Conservation (phyloP, 2,113 vertebrate species). For the Naja naja region DNA sequence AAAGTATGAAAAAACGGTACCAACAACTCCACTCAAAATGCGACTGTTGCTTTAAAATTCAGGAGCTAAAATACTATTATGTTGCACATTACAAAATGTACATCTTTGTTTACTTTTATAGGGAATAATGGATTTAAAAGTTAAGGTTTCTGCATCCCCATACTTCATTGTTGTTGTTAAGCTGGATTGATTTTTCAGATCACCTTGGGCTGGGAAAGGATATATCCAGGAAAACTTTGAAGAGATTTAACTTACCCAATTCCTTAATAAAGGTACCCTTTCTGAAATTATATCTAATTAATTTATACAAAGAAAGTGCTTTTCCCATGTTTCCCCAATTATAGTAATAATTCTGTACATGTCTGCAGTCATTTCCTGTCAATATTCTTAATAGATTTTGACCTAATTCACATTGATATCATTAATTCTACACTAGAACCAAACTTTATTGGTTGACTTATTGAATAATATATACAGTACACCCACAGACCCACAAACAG, state of each 20-base stretch:
- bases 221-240: not conserved
- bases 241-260: not conserved
- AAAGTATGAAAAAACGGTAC: not conserved
- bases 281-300: not conserved
- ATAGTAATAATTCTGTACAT: not conserved
- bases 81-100: not conserved
- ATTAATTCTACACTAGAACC: not conserved
- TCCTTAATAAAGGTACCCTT: not conserved
- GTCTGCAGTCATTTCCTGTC: not conserved
- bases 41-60: not conserved
- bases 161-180: not conserved
- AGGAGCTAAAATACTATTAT: not conserved
- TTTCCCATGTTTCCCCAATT: not conserved
- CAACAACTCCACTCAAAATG: not conserved
- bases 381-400: not conserved
- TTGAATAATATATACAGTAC: not conserved
- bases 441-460: not conserved
- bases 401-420: not conserved
- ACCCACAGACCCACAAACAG: not conserved
- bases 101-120: not conserved
- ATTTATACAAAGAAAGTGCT: not conserved
- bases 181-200: not conserved
- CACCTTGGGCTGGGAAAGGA: not conserved
- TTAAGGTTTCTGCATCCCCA: not conserved
- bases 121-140: not conserved